Percentiles rank a stretch among this genome's conserved stretches.
Evolutionary conservation across 2,797 vertebrate species (phyloP).

Genomic region (Caiman crocodilus): DNA sequence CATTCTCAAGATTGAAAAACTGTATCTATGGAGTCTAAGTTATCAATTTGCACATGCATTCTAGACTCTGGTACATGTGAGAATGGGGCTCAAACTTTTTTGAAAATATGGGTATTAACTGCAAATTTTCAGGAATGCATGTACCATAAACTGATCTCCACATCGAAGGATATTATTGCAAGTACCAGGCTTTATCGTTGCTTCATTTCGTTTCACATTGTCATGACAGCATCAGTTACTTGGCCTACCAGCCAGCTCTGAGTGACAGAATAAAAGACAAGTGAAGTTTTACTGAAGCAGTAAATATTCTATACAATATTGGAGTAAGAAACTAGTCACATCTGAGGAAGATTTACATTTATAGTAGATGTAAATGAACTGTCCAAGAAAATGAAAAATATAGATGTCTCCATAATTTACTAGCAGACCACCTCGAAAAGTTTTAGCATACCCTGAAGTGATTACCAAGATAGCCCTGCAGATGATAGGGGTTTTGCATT

Average conservation of each 20-base stretch:
- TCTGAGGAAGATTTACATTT: slow-evolving; percentile 25
- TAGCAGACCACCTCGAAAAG: background rate
- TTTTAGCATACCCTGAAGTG: background rate
- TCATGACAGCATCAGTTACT: background rate
- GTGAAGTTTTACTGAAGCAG: background rate
- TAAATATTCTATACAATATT: slow-evolving; percentile 2
- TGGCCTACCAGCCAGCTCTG: background rate
- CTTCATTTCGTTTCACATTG: background rate
- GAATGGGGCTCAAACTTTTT: rapidly evolving
- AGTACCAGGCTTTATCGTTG: background rate
- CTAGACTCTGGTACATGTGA: background rate
- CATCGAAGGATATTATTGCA: background rate
- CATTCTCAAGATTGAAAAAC: background rate
- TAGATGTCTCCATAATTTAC: slow-evolving; percentile 36
- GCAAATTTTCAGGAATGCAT: background rate
- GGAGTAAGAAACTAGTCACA: slow-evolving; percentile 32
- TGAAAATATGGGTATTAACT: background rate
- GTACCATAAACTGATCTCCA: background rate
- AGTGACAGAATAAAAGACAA: slow-evolving; percentile 8
- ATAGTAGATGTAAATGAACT: slow-evolving; percentile 52
- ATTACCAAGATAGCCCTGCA: background rate
- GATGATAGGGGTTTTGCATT: background rate
- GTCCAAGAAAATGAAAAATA: slow-evolving; percentile 37
- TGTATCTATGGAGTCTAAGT: too few relatives aligned
- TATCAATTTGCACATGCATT: background rate